Evolutionary conservation across 1,140 invertebrate species (phyloP).

Genomic region (Eumeta japonica): DNA sequence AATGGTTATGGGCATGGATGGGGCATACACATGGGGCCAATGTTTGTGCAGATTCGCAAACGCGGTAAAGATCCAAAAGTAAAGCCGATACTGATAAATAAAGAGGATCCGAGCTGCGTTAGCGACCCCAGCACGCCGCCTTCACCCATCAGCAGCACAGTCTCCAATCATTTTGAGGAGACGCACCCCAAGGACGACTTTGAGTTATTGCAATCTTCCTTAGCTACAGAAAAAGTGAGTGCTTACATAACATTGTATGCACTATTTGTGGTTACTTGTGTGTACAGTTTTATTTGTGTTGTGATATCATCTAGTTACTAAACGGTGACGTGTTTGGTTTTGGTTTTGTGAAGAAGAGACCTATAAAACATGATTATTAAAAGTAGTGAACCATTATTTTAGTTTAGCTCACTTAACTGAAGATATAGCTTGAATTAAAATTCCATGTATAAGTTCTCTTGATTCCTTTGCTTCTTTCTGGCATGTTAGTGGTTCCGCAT

Average conservation of each 20-base stretch:
- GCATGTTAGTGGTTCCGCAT: no score
- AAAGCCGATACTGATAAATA: slow-evolving; percentile 56
- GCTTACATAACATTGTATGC: neutral
- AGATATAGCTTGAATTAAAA: no score
- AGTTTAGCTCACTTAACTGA: no score
- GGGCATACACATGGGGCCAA: neutral
- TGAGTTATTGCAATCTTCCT: slow-evolving; percentile 60
- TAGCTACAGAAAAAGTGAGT: slow-evolving; percentile 52
- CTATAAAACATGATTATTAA: no score
- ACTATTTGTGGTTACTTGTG: neutral
- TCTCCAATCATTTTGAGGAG: slow-evolving; percentile 72
- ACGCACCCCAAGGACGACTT: slow-evolving; percentile 79
- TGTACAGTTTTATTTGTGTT: neutral
- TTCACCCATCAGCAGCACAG: slow-evolving; percentile 17
- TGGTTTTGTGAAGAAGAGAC: no score
- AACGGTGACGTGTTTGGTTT: neutral
- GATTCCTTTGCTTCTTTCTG: no score
- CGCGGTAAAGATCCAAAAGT: slow-evolving; percentile 55
- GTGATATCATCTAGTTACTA: neutral
- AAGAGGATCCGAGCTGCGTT: slow-evolving; percentile 56
- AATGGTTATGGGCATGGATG: neutral
- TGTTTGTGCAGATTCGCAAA: slow-evolving; percentile 51
- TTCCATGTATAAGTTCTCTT: no score
- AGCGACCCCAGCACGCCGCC: slow-evolving; percentile 42
- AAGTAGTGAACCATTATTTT: no score